Evolutionary conservation across 1,140 invertebrate species (phyloP).

Genomic region (Caenorhabditis elegans): WBcel235 BX284604.4:13617001-13617500

Average conservation of each 20-base stretch:
- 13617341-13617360: constrained; percentile 67
- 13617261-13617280: constrained; percentile 67
- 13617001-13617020: no score
- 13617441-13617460: no score
- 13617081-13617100: constrained; percentile 65
- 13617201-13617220: constrained; percentile 68
- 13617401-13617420: constrained; percentile 65
- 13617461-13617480: no score
- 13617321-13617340: constrained; percentile 66
- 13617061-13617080: no score
- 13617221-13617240: constrained; percentile 68
- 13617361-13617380: constrained; percentile 66
- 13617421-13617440: constrained; percentile 63
- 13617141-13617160: constrained; percentile 68
- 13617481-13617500: no score
- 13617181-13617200: constrained; percentile 68
- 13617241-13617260: constrained; percentile 68
- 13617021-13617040: no score
- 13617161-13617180: constrained; percentile 66
- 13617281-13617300: constrained; percentile 62
- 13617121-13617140: constrained; percentile 67
- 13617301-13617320: constrained; percentile 67
- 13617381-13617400: constrained; percentile 66
- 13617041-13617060: no score
- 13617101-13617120: constrained; percentile 66